Conservation (phyloP, 1,140 invertebrate genomes). For the Brachionus asplanchnoidis region DNA sequence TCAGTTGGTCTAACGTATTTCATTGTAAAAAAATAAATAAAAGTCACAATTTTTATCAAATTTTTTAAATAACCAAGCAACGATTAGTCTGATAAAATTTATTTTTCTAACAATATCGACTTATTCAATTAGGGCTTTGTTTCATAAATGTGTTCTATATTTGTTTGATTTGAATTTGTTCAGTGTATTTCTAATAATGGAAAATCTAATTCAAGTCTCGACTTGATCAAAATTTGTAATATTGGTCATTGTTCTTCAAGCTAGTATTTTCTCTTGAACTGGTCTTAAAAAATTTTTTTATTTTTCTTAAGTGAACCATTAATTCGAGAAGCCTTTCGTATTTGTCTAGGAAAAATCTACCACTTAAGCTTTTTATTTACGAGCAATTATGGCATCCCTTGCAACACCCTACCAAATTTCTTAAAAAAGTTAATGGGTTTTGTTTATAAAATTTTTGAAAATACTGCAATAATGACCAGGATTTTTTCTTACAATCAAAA, state of each 20-base stretch:
- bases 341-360: neutral
- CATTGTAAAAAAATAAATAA: neutral
- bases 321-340: neutral
- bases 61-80: constrained; percentile 29
- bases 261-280: neutral
- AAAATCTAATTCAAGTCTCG: constrained; percentile 16
- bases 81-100: neutral
- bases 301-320: neutral
- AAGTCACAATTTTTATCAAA: neutral
- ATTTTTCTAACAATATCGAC: neutral
- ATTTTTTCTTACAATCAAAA: neutral
- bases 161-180: neutral
- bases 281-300: neutral
- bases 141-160: neutral
- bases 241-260: neutral
- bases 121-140: neutral
- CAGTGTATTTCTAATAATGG: neutral
- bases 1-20: neutral
- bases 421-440: neutral
- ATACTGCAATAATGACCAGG: neutral
- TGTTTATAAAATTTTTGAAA: neutral
- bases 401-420: neutral
- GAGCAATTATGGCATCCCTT: neutral
- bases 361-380: neutral
- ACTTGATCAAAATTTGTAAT: neutral